Evolutionary conservation across 2,888 invertebrate species (phyloP).

Genomic region (Cosmopolites sordidus): DNA sequence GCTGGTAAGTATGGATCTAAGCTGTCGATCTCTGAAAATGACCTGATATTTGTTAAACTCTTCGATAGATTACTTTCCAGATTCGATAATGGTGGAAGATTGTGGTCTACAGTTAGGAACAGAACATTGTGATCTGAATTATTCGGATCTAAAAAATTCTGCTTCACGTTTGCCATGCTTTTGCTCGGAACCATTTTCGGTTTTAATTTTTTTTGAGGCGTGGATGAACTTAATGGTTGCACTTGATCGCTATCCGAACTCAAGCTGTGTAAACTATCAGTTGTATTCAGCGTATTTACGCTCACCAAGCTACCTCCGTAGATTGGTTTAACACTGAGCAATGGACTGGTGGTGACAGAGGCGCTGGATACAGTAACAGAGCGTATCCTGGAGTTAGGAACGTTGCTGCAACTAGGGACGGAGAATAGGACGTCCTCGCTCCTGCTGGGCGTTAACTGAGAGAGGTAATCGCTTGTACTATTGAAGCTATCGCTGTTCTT

Average conservation of each 20-base stretch:
- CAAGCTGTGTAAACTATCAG: conserved; percentile 60
- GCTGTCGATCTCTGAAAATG: conserved; percentile 31
- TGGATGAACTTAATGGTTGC: conserved; percentile 51
- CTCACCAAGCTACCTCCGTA: conserved; percentile 62
- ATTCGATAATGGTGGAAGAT: conserved; percentile 34
- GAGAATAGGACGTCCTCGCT: conserved; percentile 71
- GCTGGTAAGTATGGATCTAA: conserved; percentile 37
- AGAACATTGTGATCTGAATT: conserved; percentile 35
- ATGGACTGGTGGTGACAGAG: conserved; percentile 67
- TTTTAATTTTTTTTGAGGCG: conserved; percentile 50
- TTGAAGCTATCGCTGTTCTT: conserved; percentile 45
- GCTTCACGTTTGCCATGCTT: conserved; percentile 61
- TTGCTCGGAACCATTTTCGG: conserved; percentile 58
- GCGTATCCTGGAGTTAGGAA: conserved; percentile 34
- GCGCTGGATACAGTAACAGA: conserved; percentile 55
- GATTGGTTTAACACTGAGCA: conserved; percentile 59
- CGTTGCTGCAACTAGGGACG: conserved; percentile 34
- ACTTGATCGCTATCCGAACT: conserved; percentile 62
- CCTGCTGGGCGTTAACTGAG: conserved; percentile 65
- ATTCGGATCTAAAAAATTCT: conserved; percentile 38
- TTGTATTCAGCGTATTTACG: conserved; percentile 57
- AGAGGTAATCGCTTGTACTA: conserved; percentile 43
- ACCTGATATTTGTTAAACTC: conserved; percentile 46
- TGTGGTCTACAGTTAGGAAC: conserved; percentile 39
- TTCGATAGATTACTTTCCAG: conserved; percentile 45